phyloP scores from a whole-genome alignment of 2,797 vertebrate species.

The Chaunax sp. region DNA sequence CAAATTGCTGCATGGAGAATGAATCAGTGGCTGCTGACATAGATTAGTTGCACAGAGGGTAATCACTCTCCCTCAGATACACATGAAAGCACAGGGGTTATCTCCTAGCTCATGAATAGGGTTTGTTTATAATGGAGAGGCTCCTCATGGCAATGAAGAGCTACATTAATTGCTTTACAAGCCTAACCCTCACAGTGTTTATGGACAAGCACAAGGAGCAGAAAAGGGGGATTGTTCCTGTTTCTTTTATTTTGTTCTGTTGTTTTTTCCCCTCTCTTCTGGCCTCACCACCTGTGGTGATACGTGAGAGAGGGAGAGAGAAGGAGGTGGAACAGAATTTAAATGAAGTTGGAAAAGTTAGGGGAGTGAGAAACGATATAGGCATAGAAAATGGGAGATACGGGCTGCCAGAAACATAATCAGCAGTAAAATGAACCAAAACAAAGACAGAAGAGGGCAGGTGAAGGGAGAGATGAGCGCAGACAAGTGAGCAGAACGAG shows the following conservation, averaged over 20 bases:
- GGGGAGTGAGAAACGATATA: constrained; percentile 13
- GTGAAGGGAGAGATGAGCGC: constrained; percentile 14
- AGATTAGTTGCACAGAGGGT: constrained; percentile 66
- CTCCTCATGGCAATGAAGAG: constrained; percentile 58
- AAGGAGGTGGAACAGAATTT: constrained; percentile 39
- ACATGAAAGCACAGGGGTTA: constrained; percentile 61
- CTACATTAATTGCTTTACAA: constrained; percentile 63
- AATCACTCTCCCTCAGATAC: constrained; percentile 48
- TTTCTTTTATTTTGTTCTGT: constrained; percentile 36
- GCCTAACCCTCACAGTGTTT: constrained; percentile 30
- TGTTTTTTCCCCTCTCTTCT: background rate
- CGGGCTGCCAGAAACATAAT: constrained; percentile 48
- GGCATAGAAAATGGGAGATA: constrained; percentile 32
- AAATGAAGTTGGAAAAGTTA: constrained; percentile 61
- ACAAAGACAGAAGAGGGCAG: constrained; percentile 39
- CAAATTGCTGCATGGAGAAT: constrained; percentile 60
- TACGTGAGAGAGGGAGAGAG: background rate
- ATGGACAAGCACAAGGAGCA: constrained; percentile 35
- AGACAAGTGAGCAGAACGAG: constrained; percentile 15
- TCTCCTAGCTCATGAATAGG: constrained; percentile 67
- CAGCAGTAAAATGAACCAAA: constrained; percentile 45
- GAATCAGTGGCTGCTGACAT: constrained; percentile 66
- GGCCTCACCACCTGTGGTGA: constrained; percentile 55
- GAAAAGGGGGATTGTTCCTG: constrained; percentile 17
- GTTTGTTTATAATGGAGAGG: constrained; percentile 70